Percentiles rank a stretch among this genome's conserved stretches.
Evolutionary conservation across 2,797 vertebrate genomes (phyloP).

Genomic region (Karalla daura): DNA sequence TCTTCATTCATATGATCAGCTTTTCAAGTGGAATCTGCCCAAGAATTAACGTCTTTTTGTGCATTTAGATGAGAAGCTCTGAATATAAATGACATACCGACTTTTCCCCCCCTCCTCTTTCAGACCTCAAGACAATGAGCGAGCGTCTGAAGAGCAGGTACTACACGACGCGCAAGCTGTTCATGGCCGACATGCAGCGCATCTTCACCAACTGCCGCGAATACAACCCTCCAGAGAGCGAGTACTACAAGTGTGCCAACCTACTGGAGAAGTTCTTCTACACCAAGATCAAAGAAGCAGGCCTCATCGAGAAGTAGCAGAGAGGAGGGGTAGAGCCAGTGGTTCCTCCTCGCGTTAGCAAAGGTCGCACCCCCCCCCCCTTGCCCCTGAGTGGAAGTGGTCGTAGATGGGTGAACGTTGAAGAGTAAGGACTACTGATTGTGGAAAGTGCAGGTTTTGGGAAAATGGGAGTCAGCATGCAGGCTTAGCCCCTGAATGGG

Average conservation of each 20-base stretch:
- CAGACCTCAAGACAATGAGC: constrained; percentile 99
- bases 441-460: constrained; percentile 30
- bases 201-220: constrained; percentile 99
- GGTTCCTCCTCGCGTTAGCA: neutral
- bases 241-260: constrained; percentile 99
- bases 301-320: constrained; percentile 93
- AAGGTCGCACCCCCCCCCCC: too few species aligned
- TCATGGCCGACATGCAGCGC: constrained; percentile 99
- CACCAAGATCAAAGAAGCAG: constrained; percentile 98
- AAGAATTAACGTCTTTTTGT: neutral
- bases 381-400: neutral
- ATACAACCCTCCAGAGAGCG: constrained; percentile 98
- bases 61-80: neutral
- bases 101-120: too few species aligned
- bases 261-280: constrained; percentile 99
- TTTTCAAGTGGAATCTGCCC: too few species aligned
- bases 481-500: constrained; percentile 37
- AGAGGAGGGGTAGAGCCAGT: neutral
- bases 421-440: constrained; percentile 60
- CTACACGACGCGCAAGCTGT: constrained; percentile 97
- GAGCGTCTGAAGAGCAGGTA: constrained; percentile 98
- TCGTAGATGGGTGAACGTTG: neutral
- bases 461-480: constrained; percentile 39
- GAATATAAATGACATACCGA: too few species aligned
- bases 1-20: too few species aligned